phyloP scores from a whole-genome alignment of 2,797 vertebrate species.

The Triplophysa bombifrons region DNA sequence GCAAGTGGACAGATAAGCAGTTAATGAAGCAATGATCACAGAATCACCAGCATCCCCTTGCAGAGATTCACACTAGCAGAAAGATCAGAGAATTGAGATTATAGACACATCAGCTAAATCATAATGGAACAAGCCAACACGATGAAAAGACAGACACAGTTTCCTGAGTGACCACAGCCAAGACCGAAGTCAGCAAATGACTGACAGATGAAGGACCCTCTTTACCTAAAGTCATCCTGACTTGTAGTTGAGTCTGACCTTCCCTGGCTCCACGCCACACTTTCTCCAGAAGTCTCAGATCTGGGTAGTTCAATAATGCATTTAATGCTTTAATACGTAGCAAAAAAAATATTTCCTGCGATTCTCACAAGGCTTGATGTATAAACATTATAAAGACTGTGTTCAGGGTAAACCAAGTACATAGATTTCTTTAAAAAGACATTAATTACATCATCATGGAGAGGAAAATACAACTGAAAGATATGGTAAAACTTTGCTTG shows the following conservation, averaged over 20 bases:
- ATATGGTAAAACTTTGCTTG: too few relatives aligned
- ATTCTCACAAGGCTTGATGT: background rate
- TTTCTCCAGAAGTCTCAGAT: slow-evolving; percentile 78
- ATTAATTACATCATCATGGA: background rate
- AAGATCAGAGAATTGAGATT: background rate
- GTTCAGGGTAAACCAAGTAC: background rate
- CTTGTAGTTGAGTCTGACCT: slow-evolving; percentile 80
- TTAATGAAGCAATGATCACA: slow-evolving; percentile 27
- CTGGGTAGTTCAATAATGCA: slow-evolving; percentile 74
- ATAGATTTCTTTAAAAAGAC: background rate
- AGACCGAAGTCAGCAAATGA: slow-evolving; percentile 40
- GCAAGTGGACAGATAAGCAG: slow-evolving; percentile 25
- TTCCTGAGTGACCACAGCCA: slow-evolving; percentile 1
- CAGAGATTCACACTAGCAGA: background rate
- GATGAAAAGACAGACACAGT: slow-evolving; percentile 19
- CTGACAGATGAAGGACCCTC: slow-evolving; percentile 58
- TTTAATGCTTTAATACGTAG: slow-evolving; percentile 60
- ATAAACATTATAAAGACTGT: background rate
- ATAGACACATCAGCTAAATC: background rate
- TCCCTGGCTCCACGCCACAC: slow-evolving; percentile 76
- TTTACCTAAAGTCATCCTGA: slow-evolving; percentile 85
- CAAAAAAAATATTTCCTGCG: slow-evolving; percentile 2
- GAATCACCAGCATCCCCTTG: slow-evolving; percentile 10
- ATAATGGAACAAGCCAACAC: slow-evolving; percentile 7
- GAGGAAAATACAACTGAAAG: background rate